Conservation (phyloP, 2,888 invertebrate genomes). For the Calameuta pallipes region DNA sequence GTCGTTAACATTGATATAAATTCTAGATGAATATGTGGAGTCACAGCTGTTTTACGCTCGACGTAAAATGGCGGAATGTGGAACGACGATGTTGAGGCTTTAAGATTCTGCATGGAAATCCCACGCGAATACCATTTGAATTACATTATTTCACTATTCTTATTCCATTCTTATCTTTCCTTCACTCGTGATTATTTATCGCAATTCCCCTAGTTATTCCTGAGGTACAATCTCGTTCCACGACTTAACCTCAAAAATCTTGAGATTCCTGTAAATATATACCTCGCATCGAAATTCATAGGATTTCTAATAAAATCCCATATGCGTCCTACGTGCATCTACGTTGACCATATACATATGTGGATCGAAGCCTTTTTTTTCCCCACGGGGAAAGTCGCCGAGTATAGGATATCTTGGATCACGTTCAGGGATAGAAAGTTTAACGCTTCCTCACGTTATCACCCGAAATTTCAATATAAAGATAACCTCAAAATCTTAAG, state of each 20-base stretch:
- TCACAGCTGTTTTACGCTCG: background rate
- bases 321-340: background rate
- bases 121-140: conserved; percentile 44
- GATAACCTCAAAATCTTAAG: background rate
- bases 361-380: conserved; percentile 33
- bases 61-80: background rate
- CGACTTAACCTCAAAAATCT: background rate
- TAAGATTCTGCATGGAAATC: conserved; percentile 48
- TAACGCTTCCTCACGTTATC: background rate
- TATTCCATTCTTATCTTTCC: conserved; percentile 32
- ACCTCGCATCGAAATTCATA: background rate
- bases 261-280: background rate
- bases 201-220: background rate
- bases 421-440: background rate
- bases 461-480: background rate
- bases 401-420: conserved; percentile 5
- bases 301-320: background rate
- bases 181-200: background rate
- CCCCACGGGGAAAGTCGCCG: conserved; percentile 35
- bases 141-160: conserved; percentile 37
- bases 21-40: background rate
- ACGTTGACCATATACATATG: conserved; percentile 1
- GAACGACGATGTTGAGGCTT: background rate
- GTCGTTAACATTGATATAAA: background rate
- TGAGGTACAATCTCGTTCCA: background rate